These are phyloP conservation scores for Machimus atricapillus DNA, from an alignment of 2,888 invertebrate genomes.

Conservation along the genomic window DNA sequence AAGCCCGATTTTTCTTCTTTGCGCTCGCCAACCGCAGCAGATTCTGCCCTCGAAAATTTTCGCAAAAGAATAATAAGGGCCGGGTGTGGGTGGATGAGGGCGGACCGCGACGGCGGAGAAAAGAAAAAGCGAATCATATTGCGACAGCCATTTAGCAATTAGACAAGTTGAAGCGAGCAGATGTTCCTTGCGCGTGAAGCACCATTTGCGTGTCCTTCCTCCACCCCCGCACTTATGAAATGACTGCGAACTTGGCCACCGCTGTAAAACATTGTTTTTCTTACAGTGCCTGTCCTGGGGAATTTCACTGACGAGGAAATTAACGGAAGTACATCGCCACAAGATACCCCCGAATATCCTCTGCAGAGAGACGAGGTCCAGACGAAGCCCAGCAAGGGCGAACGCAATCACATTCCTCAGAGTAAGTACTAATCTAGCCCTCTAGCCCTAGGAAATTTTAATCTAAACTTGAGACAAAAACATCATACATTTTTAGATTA, in stretches of 20 bases:
- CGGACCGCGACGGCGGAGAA: neutral
- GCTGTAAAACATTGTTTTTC: constrained; percentile 28
- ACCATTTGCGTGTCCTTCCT: neutral
- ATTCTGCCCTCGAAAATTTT: neutral
- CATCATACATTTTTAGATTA: neutral
- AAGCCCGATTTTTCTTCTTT: neutral
- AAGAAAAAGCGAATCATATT: constrained; percentile 2
- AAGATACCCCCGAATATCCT: constrained; percentile 69
- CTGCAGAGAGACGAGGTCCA: constrained; percentile 75
- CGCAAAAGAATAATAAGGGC: constrained; percentile 11
- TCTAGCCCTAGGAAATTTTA: neutral
- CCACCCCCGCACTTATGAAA: neutral
- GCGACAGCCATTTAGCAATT: constrained; percentile 36
- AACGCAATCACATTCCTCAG: constrained; percentile 62
- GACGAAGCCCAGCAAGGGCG: constrained; percentile 66
- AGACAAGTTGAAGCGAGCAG: constrained; percentile 21
- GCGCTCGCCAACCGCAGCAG: neutral
- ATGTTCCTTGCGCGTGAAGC: neutral
- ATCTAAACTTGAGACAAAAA: neutral
- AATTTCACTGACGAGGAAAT: constrained; percentile 71
- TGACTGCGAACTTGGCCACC: neutral
- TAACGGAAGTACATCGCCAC: constrained; percentile 58
- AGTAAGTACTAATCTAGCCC: constrained; percentile 51
- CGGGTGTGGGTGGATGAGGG: neutral
- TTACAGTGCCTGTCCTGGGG: constrained; percentile 66